Conservation (phyloP, 2,797 vertebrate species). For the Erpetoichthys calabaricus region DNA sequence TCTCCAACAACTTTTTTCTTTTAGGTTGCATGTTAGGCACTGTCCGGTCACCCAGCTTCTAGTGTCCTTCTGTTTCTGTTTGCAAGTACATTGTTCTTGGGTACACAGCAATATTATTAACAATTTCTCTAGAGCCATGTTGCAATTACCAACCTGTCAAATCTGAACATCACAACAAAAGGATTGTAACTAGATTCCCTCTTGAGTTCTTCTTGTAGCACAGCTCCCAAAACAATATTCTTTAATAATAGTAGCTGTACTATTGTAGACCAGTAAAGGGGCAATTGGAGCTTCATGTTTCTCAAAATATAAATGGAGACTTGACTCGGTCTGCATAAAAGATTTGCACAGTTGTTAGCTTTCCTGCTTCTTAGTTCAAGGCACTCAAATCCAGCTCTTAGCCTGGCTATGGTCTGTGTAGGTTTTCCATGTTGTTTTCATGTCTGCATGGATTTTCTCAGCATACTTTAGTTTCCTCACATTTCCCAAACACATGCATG, state of each 20-base stretch:
- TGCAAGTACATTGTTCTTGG: background rate
- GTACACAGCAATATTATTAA: conserved; percentile 1
- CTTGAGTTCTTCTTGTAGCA: background rate
- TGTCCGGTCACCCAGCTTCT: background rate
- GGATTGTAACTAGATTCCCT: background rate
- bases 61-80: background rate
- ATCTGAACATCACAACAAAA: conserved; percentile 1
- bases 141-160: conserved; percentile 4
- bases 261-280: background rate
- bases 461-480: too few relatives aligned
- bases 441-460: too few relatives aligned
- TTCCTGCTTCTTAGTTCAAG: too few relatives aligned
- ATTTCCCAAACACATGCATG: too few relatives aligned
- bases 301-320: too few relatives aligned
- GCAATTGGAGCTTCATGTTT: too few relatives aligned
- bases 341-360: too few relatives aligned
- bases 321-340: too few relatives aligned
- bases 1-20: too few relatives aligned
- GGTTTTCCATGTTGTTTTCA: too few relatives aligned
- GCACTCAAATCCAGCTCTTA: too few relatives aligned
- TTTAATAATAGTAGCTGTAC: conserved; percentile 1
- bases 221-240: conserved; percentile 1
- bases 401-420: too few relatives aligned
- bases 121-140: conserved; percentile 1
- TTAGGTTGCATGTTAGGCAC: background rate